Conservation (phyloP, 2,797 vertebrate species). For the Typhlichthys subterraneus region DNA sequence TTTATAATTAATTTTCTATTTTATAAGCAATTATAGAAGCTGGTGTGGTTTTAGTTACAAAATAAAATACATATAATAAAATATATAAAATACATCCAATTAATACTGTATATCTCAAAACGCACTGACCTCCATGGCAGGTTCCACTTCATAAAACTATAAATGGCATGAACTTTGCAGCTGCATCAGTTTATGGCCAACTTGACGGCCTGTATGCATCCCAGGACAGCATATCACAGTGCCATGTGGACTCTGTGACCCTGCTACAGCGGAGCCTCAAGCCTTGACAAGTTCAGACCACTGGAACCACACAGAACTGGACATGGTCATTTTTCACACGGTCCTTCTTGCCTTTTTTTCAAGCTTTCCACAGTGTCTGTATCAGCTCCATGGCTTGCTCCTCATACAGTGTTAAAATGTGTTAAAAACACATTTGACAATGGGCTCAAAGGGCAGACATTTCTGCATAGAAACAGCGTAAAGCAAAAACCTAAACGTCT, state of each 20-base stretch:
- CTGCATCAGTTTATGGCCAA: background rate
- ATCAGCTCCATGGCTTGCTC: background rate
- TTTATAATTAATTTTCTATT: too few relatives aligned
- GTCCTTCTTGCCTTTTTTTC: conserved; percentile 10
- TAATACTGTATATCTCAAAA: too few relatives aligned
- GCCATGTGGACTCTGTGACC: conserved; percentile 29
- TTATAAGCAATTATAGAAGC: background rate
- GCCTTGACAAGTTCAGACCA: conserved; percentile 15
- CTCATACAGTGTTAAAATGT: too few relatives aligned
- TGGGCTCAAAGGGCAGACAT: conserved; percentile 13
- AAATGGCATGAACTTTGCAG: too few relatives aligned
- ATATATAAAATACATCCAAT: too few relatives aligned
- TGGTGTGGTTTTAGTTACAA: background rate
- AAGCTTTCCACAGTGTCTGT: background rate
- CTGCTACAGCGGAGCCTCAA: conserved; percentile 13
- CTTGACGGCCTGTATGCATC: conserved; percentile 19
- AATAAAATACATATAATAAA: too few relatives aligned
- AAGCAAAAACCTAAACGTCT: conserved; percentile 9
- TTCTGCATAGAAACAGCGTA: background rate
- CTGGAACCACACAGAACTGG: conserved; percentile 24
- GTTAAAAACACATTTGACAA: conserved; percentile 4
- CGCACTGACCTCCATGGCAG: too few relatives aligned
- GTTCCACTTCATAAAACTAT: too few relatives aligned
- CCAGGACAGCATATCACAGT: conserved; percentile 1
- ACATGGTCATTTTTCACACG: background rate